Evolutionary conservation across 2,797 vertebrate species (phyloP).

Genomic region (Eidolon dupreanum): DNA sequence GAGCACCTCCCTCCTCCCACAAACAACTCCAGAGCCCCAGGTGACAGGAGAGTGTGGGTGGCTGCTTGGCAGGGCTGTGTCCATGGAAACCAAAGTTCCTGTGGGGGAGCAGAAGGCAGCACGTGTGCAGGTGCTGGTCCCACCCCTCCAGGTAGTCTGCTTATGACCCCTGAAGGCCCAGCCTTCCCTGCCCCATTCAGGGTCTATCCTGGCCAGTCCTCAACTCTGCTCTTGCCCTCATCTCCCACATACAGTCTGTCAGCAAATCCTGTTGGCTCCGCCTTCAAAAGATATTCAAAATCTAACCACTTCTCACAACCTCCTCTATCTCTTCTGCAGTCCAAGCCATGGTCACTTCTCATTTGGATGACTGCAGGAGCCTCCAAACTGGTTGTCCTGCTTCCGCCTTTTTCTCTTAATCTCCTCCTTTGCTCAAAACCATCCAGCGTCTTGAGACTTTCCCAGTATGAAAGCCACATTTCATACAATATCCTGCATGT

Average conservation of each 20-base stretch:
- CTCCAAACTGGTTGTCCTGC: background rate
- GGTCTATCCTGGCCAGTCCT: background rate
- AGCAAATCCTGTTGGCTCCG: background rate
- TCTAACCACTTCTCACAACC: background rate
- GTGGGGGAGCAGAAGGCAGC: background rate
- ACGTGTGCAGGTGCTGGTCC: background rate
- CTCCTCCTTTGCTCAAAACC: background rate
- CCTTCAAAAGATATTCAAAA: background rate
- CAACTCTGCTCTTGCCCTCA: background rate
- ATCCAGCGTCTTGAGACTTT: background rate
- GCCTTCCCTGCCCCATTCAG: background rate
- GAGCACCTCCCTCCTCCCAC: background rate
- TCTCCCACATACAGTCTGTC: background rate
- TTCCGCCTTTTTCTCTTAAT: background rate
- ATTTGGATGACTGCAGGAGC: background rate
- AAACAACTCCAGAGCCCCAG: background rate
- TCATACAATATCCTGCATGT: accelerated
- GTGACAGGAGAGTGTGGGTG: slow-evolving; percentile 38
- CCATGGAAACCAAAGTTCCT: slow-evolving; percentile 39
- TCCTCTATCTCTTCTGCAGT: background rate
- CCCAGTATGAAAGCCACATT: background rate
- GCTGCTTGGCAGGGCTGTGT: slow-evolving; percentile 54
- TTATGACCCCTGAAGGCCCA: background rate
- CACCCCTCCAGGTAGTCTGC: background rate
- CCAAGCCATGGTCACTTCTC: background rate